Percentiles rank a stretch among this genome's conserved stretches.
Evolutionary conservation across 2,113 vertebrate genomes (phyloP).

Genomic region (Podiceps cristatus): DNA sequence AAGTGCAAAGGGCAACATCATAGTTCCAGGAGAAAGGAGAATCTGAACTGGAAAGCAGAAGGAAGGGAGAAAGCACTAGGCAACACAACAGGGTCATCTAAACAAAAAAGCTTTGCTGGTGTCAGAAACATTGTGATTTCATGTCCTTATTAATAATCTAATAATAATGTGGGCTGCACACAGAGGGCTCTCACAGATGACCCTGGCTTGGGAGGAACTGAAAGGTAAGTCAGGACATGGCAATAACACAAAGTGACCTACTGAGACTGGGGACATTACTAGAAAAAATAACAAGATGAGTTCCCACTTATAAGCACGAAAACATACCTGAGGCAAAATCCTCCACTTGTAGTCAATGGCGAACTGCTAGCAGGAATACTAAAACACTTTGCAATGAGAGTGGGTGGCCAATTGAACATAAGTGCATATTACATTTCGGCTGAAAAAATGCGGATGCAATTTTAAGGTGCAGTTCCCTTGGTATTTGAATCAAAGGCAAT

Average conservation of each 20-base stretch:
- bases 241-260: neutral
- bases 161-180: neutral
- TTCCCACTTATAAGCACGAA: neutral
- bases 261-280: neutral
- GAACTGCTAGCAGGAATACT: neutral
- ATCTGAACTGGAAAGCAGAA: neutral
- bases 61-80: neutral
- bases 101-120: neutral
- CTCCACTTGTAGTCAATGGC: conserved; percentile 3
- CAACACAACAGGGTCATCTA: neutral
- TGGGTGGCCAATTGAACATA: conserved; percentile 26
- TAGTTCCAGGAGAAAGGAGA: neutral
- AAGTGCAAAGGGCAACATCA: neutral
- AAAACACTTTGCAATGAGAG: neutral
- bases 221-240: neutral
- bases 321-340: conserved; percentile 40
- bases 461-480: conserved; percentile 44
- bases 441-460: conserved; percentile 32
- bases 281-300: neutral
- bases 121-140: neutral
- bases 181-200: neutral
- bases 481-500: conserved; percentile 28
- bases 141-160: neutral
- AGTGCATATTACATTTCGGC: conserved; percentile 17
- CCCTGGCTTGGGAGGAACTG: neutral